These are phyloP conservation scores for Trachops cirrhosus DNA, from an alignment of 2,797 vertebrate genomes.

Conservation along the genomic window DNA sequence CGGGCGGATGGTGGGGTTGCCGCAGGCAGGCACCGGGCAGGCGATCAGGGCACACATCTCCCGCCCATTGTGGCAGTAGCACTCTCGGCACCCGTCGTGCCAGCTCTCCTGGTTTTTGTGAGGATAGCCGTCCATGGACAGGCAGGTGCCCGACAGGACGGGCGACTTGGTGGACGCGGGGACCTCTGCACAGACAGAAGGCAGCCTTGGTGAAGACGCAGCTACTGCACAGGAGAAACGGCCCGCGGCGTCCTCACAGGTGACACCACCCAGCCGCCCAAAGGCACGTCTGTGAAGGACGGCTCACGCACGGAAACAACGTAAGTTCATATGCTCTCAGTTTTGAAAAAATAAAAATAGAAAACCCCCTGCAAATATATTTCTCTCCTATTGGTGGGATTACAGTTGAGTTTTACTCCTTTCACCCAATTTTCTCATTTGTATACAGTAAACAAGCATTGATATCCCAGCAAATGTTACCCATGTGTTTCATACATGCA, in stretches of 20 bases:
- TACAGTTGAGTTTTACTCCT: background rate
- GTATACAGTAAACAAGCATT: background rate
- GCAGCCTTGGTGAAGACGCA: conserved; percentile 38
- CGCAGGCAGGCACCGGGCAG: conserved; percentile 90
- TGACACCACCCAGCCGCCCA: background rate
- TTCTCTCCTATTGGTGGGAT: background rate
- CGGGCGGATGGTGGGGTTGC: conserved; percentile 87
- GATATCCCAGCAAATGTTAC: background rate
- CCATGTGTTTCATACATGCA: background rate
- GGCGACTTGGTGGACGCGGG: conserved; percentile 83
- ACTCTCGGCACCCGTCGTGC: conserved; percentile 94
- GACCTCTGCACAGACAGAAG: conserved; percentile 81
- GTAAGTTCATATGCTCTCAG: background rate
- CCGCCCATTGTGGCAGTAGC: conserved; percentile 89
- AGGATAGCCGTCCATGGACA: conserved; percentile 91
- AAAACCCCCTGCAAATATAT: background rate
- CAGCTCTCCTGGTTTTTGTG: conserved; percentile 91
- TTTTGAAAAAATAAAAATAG: background rate
- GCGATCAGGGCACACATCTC: conserved; percentile 94
- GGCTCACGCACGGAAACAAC: background rate
- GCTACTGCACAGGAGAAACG: background rate
- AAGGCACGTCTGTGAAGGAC: background rate
- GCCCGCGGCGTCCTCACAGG: background rate
- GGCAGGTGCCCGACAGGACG: conserved; percentile 86
- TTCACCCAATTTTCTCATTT: background rate